phyloP scores from a whole-genome alignment of 2,888 invertebrate genomes.

The Scelioninae gen. 1 region DNA sequence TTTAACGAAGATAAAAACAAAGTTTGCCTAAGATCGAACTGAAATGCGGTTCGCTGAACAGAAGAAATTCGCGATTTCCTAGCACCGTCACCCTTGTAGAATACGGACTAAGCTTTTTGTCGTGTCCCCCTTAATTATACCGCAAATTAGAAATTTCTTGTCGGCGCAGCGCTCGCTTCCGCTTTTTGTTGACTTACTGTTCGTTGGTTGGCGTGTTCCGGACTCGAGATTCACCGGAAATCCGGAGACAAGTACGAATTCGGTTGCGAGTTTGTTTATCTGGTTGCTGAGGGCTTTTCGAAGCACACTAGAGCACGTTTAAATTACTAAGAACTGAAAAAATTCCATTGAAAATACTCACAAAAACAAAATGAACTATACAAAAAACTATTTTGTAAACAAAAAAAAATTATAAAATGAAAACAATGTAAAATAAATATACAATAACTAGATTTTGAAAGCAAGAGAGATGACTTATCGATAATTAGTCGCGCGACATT shows the following conservation, averaged over 20 bases:
- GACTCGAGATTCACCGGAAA: conserved; percentile 70
- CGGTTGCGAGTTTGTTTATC: conserved; percentile 69
- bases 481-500: conserved; percentile 83
- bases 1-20: conserved; percentile 65
- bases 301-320: conserved; percentile 1
- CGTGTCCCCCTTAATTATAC: conserved; percentile 83
- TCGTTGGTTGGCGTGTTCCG: conserved; percentile 71
- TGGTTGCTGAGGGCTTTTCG: conserved; percentile 36
- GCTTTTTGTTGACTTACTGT: conserved; percentile 78
- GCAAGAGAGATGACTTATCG: conserved; percentile 65
- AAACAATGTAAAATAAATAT: conserved; percentile 19
- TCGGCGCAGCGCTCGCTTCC: conserved; percentile 72
- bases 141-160: conserved; percentile 84
- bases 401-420: conserved; percentile 9
- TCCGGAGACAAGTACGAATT: conserved; percentile 70
- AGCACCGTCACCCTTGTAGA: conserved; percentile 75
- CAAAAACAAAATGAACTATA: too few species aligned
- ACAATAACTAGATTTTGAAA: conserved; percentile 7
- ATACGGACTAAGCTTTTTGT: conserved; percentile 81
- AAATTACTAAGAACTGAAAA: conserved; percentile 15
- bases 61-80: conserved; percentile 81
- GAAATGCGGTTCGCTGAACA: conserved; percentile 67
- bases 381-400: conserved; percentile 8
- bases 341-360: too few species aligned
- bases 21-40: conserved; percentile 70